Evolutionary conservation across 2,113 vertebrate genomes (phyloP).

Genomic region (Lathamus discolor): DNA sequence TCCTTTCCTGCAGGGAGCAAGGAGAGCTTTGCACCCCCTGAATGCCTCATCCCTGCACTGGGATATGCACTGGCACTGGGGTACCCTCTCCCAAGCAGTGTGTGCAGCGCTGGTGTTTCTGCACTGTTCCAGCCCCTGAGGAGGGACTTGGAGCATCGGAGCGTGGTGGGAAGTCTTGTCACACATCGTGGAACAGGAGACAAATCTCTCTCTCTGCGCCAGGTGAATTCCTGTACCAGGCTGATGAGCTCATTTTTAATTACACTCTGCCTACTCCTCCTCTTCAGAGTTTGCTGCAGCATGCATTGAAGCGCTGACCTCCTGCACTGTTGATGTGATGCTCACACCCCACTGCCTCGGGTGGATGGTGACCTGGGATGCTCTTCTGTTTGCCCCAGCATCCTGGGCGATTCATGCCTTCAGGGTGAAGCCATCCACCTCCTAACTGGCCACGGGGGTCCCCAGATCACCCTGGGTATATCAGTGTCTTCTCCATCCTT

Average conservation of each 20-base stretch:
- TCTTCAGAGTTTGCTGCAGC: background rate
- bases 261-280: background rate
- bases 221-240: background rate
- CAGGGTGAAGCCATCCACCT: background rate
- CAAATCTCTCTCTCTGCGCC: background rate
- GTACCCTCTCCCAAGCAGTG: background rate
- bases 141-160: background rate
- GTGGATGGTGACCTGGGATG: background rate
- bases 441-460: background rate
- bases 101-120: background rate
- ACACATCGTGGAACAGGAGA: background rate
- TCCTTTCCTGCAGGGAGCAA: background rate
- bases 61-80: background rate
- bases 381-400: background rate
- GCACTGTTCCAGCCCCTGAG: background rate
- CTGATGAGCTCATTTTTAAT: background rate
- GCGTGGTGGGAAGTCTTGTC: background rate
- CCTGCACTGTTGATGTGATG: fast-evolving
- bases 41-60: background rate
- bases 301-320: background rate
- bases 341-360: background rate
- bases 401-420: background rate
- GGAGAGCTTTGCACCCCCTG: background rate
- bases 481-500: background rate
- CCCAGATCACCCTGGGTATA: fast-evolving